phyloP scores from a whole-genome alignment of 2,113 vertebrate genomes.

The Pitta sordida region DNA sequence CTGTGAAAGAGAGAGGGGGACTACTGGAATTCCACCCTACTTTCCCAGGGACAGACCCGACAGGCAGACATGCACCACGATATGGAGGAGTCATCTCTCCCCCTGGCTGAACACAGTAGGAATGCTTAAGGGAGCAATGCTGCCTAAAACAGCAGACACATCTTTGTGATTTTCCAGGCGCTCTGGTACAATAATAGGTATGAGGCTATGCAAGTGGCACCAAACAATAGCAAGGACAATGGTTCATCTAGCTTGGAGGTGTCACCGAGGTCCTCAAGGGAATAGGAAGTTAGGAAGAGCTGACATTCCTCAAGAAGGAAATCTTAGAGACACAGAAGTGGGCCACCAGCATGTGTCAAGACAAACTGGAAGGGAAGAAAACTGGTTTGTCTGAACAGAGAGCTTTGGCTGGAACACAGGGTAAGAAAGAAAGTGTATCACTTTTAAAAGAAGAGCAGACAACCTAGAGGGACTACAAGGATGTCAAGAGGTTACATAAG shows the following conservation, averaged over 20 bases:
- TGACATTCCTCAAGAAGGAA: background rate
- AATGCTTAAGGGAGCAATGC: background rate
- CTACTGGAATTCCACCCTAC: background rate
- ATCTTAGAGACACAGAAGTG: background rate
- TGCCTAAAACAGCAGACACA: background rate
- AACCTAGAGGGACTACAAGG: background rate
- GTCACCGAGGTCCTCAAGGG: background rate
- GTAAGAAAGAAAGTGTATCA: background rate
- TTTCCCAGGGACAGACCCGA: background rate
- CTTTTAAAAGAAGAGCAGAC: accelerated
- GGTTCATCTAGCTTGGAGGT: background rate
- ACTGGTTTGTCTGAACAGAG: background rate
- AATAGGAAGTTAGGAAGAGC: background rate
- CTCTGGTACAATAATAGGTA: background rate
- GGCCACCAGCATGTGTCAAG: background rate
- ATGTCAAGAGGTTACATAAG: background rate
- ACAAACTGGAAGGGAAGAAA: background rate
- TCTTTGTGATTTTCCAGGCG: background rate
- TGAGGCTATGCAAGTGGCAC: background rate
- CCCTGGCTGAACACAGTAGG: background rate
- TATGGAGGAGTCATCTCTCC: background rate
- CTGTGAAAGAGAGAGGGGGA: background rate
- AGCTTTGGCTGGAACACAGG: background rate
- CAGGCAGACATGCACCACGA: background rate
- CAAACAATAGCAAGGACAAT: background rate